Evolutionary conservation across 2,797 vertebrate genomes (phyloP), one percentile per base, ranked within the genome.

Genomic region (Parambassis ranga): DNA sequence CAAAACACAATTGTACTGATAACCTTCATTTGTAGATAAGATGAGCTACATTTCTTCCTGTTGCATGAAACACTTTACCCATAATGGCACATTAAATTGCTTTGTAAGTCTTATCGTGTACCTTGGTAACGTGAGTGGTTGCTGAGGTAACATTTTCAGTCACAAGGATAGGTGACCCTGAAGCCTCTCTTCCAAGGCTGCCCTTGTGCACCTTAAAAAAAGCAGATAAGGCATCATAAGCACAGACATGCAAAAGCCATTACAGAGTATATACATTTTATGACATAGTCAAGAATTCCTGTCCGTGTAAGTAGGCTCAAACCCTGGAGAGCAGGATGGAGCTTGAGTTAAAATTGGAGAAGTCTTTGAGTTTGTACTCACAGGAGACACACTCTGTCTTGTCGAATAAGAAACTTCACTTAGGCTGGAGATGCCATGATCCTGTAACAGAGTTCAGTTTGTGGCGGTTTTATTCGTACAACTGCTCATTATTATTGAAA

Each of bases 41-140:
- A 31, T 41, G 13, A 48, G 6, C 46, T 7, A 5, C 20, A 1
- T 8, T n/a, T 31, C 4, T 0, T 31, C 28, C 8, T 7, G 30
- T 16, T 26, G 9, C 10, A 10, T 11, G 36, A 43, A 43, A 8
- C 19, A 24, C 32, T 49, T 23, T 19, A 51, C 33, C 16, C 14
- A 13, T 15, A 24, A 39, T 33, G 23, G n/a, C 1, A 53, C 39
- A n/a, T 19, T 3, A n/a, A 36, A 57, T 16, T 5, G 14, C 38
- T 58, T 65, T 22, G 3, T 14, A 10, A 18, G 32, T 47, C 59
- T 24, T 28, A n/a, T 38, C 44, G 78, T 86, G 87, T 92, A 99
- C 97, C 95, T 98, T 99, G 72, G 95, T 95, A 80, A 99, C 95
- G 0, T 99, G 97, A 63, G 97, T 99, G 87, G 96, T 99, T 61